Base-by-base conservation (phyloP, 2,888 invertebrate genomes). In the Parthenolecanium corni region DNA sequence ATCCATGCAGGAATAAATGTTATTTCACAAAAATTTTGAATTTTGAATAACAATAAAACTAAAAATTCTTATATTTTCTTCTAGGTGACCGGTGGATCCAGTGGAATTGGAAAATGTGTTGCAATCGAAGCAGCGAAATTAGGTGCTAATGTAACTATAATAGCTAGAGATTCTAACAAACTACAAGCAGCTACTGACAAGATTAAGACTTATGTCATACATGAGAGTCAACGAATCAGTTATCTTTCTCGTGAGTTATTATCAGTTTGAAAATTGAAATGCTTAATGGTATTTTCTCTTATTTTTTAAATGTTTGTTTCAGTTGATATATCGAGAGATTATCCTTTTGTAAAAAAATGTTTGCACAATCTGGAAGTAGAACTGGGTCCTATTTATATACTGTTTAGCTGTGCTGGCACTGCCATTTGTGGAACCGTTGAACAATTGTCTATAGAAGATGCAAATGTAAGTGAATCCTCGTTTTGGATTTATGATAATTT, bases 331-430 rank as follows among this genome's bases (percentile, higher is more conserved):
- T 79, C 83, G 2, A 76, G 78, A 1, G 77, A 80, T 67, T 84
- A 82, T 70, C 77, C 81, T 31, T 73, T 74, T 3, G 78, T 89
- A 47, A 77, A 80, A 63, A 76, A 78, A 68, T 75, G 78, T 31
- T 73, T 86, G 2, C 69, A 73, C 1, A 76, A 79, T 12, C 73
- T 85, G 18, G 88, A 91, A 74, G 75, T 78, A 24, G 77, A 78
- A 44, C 74, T 83, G 42, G 92, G 89, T 0, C 86, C 90, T 0
- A 83, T 97, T 69, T 88, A 85, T 71, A 86, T 95, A 81, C 76
- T 98, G 21, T 79, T 96, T 1, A 96, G 95, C 73, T 95, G 93
- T 76, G 97, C 96, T 51, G 98, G 98, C 2, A 78, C 80, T 71
- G 86, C 92, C 12, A 79, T 86, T 62, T 86, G 89, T 73, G 86